A percentile compares a stretch with the other conserved stretches of the same genome.
Conservation (phyloP, 2,113 vertebrate species). For the Cairina moschata region DNA sequence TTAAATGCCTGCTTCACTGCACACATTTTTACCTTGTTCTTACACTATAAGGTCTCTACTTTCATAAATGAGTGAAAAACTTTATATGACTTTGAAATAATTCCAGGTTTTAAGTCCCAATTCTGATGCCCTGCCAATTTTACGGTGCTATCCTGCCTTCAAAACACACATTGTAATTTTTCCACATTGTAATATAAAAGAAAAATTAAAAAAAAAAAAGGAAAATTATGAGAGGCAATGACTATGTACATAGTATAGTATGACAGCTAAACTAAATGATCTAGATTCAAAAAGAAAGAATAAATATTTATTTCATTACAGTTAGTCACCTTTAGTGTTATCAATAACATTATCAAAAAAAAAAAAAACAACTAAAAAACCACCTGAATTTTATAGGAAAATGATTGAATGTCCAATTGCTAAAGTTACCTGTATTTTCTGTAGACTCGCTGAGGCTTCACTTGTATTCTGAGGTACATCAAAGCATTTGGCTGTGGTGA, state of each 20-base stretch:
- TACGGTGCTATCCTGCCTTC: background rate
- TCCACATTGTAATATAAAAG: background rate
- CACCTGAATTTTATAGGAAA: background rate
- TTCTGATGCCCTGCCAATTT: background rate
- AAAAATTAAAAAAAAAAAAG: background rate
- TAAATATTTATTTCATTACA: background rate
- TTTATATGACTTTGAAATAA: background rate
- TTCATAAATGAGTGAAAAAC: background rate
- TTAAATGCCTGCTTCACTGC: background rate
- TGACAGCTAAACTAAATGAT: background rate
- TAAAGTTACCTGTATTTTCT: conserved; percentile 90
- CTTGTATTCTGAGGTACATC: conserved; percentile 89
- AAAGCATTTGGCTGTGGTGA: conserved; percentile 94
- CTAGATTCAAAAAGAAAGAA: background rate
- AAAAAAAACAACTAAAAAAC: background rate
- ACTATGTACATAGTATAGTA: background rate
- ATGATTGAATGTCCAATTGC: background rate
- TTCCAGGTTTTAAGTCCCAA: background rate
- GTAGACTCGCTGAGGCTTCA: conserved; percentile 86
- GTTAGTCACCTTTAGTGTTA: background rate
- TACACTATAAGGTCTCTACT: background rate
- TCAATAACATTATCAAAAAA: background rate
- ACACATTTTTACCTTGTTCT: background rate
- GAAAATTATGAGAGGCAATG: background rate
- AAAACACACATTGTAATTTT: background rate